These are phyloP conservation scores for Paratrypauchen microcephalus DNA, from an alignment of 2,797 vertebrate genomes.

Conservation along the genomic window DNA sequence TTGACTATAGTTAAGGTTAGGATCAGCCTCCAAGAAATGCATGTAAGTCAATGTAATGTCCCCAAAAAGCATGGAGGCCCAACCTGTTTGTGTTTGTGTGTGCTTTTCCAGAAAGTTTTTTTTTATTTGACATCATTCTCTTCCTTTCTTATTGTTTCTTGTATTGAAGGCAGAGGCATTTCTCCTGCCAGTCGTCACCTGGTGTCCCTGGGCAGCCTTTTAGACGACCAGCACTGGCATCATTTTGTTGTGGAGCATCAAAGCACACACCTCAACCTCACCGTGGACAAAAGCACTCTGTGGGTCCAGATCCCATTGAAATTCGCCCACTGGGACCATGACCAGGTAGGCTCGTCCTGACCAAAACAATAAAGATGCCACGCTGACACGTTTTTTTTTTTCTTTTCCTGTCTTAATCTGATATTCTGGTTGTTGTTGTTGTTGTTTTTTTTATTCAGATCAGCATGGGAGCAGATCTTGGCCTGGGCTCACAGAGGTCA, in stretches of 20 bases:
- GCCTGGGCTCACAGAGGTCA: constrained; percentile 74
- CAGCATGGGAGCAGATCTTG: constrained; percentile 86
- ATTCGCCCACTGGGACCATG: constrained; percentile 82
- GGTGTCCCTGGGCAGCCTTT: constrained; percentile 85
- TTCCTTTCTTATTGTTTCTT: constrained; percentile 7
- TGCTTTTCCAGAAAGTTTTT: background rate
- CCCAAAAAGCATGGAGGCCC: no score
- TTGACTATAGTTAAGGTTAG: no score
- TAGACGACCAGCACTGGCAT: constrained; percentile 96
- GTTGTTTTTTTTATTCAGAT: constrained; percentile 71
- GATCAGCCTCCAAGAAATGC: no score
- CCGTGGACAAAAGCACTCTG: constrained; percentile 85
- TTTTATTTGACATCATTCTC: background rate
- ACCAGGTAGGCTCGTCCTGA: constrained; percentile 80
- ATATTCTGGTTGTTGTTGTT: background rate
- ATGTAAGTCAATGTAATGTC: no score
- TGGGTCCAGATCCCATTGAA: constrained; percentile 80
- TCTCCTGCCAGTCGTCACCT: constrained; percentile 64
- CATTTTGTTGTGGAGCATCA: constrained; percentile 81
- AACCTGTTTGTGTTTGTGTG: no score
- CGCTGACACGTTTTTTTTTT: background rate
- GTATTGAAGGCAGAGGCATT: constrained; percentile 46
- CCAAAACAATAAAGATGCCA: constrained; percentile 4
- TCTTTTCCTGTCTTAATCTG: background rate
- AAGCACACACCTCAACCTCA: constrained; percentile 86